Evolutionary conservation across 2,113 vertebrate species (phyloP).

Genomic region (Natator depressus): DNA sequence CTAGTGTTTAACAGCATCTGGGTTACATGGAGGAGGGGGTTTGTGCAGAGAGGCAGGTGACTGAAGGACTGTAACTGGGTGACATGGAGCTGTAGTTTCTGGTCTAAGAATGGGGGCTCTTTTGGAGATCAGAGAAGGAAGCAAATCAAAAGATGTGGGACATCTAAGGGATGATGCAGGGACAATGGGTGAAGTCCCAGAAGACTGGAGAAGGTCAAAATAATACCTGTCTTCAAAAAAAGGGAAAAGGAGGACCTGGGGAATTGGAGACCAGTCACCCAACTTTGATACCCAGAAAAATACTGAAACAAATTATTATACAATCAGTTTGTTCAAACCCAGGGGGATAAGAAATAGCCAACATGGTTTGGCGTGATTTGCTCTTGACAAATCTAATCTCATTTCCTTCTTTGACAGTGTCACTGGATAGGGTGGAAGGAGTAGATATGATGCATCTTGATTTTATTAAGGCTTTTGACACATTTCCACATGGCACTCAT

Average conservation of each 20-base stretch:
- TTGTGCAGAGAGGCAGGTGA: not conserved
- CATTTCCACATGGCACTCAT: not conserved
- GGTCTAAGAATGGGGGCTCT: not conserved
- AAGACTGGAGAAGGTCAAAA: not conserved
- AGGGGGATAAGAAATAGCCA: not conserved
- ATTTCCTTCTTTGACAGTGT: not conserved
- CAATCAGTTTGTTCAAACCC: not conserved
- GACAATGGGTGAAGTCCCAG: not conserved
- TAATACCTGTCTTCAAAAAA: not conserved
- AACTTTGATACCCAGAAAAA: not conserved
- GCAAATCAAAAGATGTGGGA: not conserved
- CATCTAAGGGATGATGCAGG: not conserved
- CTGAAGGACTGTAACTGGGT: not conserved
- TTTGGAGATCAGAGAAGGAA: not conserved
- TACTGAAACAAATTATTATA: not conserved
- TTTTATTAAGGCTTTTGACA: not conserved
- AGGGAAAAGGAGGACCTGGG: no score
- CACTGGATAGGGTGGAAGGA: not conserved
- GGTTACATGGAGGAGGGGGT: not conserved
- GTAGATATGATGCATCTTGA: not conserved
- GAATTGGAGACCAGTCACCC: not conserved
- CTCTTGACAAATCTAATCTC: no score
- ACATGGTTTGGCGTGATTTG: not conserved
- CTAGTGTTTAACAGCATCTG: not conserved
- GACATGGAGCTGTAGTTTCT: not conserved